Conservation (phyloP, 2,797 vertebrate genomes). For the Pseudocheirus occidentalis region DNA sequence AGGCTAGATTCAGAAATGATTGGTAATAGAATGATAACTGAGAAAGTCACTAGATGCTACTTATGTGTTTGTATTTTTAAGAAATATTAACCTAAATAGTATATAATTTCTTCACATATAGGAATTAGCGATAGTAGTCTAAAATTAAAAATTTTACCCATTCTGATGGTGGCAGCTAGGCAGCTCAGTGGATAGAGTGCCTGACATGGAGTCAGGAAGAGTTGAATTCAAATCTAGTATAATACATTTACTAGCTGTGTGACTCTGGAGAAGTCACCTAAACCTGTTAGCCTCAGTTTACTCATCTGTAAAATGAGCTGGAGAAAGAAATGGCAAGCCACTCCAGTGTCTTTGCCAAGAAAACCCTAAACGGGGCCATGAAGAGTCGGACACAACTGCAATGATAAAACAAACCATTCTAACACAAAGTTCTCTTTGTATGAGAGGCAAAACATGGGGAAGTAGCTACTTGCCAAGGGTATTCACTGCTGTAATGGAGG, state of each 20-base stretch:
- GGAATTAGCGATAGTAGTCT: neutral
- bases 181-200: neutral
- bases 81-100: neutral
- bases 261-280: neutral
- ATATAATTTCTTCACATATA: neutral
- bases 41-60: neutral
- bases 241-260: neutral
- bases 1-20: neutral
- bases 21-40: neutral
- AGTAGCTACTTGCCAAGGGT: neutral
- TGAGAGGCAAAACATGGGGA: neutral
- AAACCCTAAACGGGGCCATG: neutral
- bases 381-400: neutral
- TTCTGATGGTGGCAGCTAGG: neutral
- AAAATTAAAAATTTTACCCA: neutral
- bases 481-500: neutral
- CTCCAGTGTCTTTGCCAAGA: neutral
- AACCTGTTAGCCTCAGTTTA: neutral
- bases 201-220: neutral
- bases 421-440: neutral
- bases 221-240: neutral
- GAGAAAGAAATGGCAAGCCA: neutral
- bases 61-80: neutral
- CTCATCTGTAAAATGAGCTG: neutral
- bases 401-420: neutral